Evolutionary conservation across 2,113 vertebrate genomes (phyloP).

Genomic region (Anser brachyrhynchus): DNA sequence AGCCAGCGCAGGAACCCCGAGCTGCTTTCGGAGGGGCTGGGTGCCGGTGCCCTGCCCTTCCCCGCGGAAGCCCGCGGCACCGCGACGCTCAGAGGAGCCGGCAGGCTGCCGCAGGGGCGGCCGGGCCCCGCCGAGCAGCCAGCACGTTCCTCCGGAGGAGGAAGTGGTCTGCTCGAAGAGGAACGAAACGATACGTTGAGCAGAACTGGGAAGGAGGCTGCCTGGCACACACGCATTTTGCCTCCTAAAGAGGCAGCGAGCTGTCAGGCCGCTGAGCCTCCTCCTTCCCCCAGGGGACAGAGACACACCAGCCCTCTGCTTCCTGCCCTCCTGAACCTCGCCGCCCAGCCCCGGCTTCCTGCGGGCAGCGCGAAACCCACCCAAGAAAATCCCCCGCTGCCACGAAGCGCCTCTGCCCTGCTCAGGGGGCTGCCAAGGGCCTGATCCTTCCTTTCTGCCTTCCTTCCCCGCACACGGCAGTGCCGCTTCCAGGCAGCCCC

Average conservation of each 20-base stretch:
- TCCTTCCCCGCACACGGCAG: rapidly evolving
- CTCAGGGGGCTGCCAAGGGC: background rate
- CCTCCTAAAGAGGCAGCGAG: background rate
- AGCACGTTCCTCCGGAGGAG: rapidly evolving
- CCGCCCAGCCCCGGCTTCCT: background rate
- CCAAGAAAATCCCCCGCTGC: background rate
- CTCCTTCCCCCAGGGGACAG: background rate
- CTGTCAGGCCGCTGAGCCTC: background rate
- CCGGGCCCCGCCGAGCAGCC: background rate
- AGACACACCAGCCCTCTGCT: background rate
- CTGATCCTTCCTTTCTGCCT: background rate
- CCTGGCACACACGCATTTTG: background rate
- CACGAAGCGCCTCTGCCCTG: background rate
- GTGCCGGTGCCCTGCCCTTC: too few species aligned
- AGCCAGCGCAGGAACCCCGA: background rate
- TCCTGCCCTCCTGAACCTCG: background rate
- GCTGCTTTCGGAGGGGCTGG: background rate
- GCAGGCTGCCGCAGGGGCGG: background rate
- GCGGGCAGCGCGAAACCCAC: background rate
- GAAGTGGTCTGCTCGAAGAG: background rate
- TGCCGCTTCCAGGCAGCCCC: background rate
- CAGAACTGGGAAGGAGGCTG: background rate
- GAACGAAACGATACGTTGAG: background rate
- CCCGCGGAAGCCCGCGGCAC: background rate
- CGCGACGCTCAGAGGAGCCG: background rate